Percentiles rank a stretch among this genome's conserved stretches.
phyloP scores from a whole-genome alignment of 2,797 vertebrate species.

The Pangasius djambal region DNA sequence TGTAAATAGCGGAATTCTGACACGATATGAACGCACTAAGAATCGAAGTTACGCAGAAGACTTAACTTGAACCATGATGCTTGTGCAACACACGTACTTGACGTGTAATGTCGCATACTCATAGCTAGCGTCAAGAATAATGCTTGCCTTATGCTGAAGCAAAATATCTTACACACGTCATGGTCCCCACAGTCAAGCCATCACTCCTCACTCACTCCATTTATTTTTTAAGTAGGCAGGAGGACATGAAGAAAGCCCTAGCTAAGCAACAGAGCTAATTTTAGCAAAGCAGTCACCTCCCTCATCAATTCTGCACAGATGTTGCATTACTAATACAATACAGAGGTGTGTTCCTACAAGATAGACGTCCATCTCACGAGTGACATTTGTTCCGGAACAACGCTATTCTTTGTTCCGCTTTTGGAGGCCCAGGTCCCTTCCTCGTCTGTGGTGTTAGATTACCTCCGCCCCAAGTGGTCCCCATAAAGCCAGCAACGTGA shows the following conservation, averaged over 20 bases:
- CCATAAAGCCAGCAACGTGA: slow-evolving; percentile 45
- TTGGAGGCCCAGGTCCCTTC: slow-evolving; percentile 45
- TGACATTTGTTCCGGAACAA: slow-evolving; percentile 67
- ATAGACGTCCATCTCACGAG: slow-evolving; percentile 47
- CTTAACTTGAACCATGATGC: not conserved
- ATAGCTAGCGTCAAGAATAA: not conserved
- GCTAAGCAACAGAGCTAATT: slow-evolving; percentile 11
- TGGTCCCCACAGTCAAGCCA: slow-evolving; percentile 1
- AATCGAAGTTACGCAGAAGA: not conserved
- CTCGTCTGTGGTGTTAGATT: slow-evolving; percentile 60
- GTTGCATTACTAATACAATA: slow-evolving; percentile 51
- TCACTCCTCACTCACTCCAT: slow-evolving; percentile 1
- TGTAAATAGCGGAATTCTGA: not conserved
- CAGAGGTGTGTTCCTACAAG: slow-evolving; percentile 58
- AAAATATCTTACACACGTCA: slow-evolving; percentile 10
- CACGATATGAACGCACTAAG: not conserved
- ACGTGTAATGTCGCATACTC: not conserved
- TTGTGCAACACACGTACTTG: not conserved
- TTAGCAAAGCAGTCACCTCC: slow-evolving; percentile 70
- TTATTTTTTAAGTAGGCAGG: not conserved
- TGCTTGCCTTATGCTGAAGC: not conserved
- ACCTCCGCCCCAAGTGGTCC: slow-evolving; percentile 63
- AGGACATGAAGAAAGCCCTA: not conserved
- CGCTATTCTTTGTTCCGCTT: slow-evolving; percentile 62
- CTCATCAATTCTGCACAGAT: slow-evolving; percentile 34